Base-by-base conservation (phyloP, 2,113 vertebrate genomes). In the Cottus gobio region DNA sequence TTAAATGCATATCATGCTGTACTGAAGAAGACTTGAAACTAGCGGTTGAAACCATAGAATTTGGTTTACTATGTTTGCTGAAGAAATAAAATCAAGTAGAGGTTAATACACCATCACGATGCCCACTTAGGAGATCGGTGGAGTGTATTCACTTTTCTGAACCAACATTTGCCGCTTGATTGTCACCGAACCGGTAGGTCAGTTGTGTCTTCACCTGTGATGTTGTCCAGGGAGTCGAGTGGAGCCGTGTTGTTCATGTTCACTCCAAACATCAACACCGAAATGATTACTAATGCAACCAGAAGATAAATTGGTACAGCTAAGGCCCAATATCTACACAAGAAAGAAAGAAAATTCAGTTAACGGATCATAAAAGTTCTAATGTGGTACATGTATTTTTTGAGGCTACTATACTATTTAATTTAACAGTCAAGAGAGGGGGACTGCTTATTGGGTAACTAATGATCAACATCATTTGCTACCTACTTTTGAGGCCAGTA, bases 401-500 rank as follows among this genome's bases (percentile, higher is more conserved):
- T 42, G 0, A 2, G 1, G n/a, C 2, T 34, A 6, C 34, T 34
- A 31, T 5, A 28, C 16, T 1, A 36, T 22, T 7, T 65, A 22
- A 65, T 68, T 24, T 11, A 20, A 11, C 5, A 37, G 15, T 34
- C 12, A 18, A 20, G 20, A 42, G 3, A 37, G 18, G 30, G 2
- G 54, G 34, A 10, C 1, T 36, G 0, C 0, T 30, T 34, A 18
- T 20, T 36, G 7, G 13, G 67, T 42, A 22, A 52, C 0, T 62
- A 16, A 8, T 11, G 16, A 30, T 6, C 26, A 2, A 11, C 10
- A 39, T 16, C 2, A 20, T 6, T 16, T 56, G 60, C 1, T 70
- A 95, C 97, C 95, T 95, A 98, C 98, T 98, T 99, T 90, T 99
- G 98, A 90, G 98, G 98, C 98, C 97, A 99, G 77, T 99, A 99